Conservation (phyloP, 2,797 vertebrate species). For the Mionectes olivaceus region DNA sequence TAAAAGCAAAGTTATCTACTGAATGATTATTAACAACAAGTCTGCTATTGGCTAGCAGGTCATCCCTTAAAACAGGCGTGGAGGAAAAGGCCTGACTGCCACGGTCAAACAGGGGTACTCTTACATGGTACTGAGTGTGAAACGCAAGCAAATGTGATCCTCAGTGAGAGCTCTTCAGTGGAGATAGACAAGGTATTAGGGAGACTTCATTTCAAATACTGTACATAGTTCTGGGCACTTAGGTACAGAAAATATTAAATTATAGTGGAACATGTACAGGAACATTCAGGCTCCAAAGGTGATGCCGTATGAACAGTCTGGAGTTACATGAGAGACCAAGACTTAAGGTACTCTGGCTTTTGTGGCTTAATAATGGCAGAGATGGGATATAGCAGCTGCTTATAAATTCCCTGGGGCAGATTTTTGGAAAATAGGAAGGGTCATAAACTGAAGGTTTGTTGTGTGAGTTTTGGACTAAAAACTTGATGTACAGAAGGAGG, state of each 20-base stretch:
- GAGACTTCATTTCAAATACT: neutral
- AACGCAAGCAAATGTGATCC: neutral
- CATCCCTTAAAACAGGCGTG: neutral
- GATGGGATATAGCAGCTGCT: slow-evolving; percentile 1
- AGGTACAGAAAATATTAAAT: neutral
- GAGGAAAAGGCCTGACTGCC: neutral
- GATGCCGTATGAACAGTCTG: neutral
- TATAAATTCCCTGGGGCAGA: neutral
- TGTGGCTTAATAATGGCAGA: neutral
- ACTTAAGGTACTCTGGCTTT: neutral
- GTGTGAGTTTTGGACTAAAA: neutral
- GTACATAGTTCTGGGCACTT: neutral
- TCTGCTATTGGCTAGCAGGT: neutral
- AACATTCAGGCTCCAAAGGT: neutral
- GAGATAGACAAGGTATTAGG: neutral
- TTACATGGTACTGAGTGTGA: neutral
- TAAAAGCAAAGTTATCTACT: neutral
- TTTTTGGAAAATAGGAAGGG: slow-evolving; percentile 8
- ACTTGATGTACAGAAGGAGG: neutral
- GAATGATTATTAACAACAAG: neutral
- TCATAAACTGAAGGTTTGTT: neutral
- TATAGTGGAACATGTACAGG: neutral
- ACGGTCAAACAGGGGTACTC: neutral
- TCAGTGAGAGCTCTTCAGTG: neutral
- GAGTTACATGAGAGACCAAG: neutral